Evolutionary conservation across 2,113 vertebrate genomes (phyloP), one percentile per base, ranked within the genome.

Genomic region (Ictidomys tridecemlineatus): DNA sequence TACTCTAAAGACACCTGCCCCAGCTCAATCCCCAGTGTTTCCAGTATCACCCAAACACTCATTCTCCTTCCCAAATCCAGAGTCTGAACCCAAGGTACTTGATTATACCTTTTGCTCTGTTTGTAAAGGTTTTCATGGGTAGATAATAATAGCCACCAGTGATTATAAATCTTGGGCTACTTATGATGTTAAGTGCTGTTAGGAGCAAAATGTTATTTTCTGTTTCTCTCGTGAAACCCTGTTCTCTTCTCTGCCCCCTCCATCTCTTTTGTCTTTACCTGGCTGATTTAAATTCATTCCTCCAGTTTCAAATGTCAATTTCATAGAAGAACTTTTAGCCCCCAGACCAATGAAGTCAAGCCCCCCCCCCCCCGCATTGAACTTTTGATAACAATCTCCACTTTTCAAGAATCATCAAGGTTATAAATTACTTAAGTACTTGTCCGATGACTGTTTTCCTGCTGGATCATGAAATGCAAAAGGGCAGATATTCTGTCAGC

Each of bases 11-110:
- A 17, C 48, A 61, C 26, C 73, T 39, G 45, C 17, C 30, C 61
- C 34, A 56, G 30, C 8, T 39, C 61, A 12, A 53, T 6, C 73
- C 45, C 61, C 26, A 18, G 45, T 39, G 58, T 4, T 56, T 53
- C 73, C 45, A 70, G 28, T 28, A 63, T 69, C 63, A 95, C 39
- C 20, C 73, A 77, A 42, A 17, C 45, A 85, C 51, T 91, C 67
- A 76, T 20, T 80, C 79, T 80, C 73, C 32, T 70, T 91, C 69
- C 45, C 48, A 86, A 93, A 87, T n/a, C 48, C 63, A 96, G 65
- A 69, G 12, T 58, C 13, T 20, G n/a, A 78, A 42, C 13, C 26
- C 48, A 20, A 48, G 20, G 10, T 11, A 70, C 53, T 28, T 72
- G 45, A 65, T 65, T 85, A 30, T 45, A 65, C 48, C 48, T 72